phyloP scores from a whole-genome alignment of 35 echinoderm and acorn worm genomes.

The Heliocidaris tuberculata region DNA sequence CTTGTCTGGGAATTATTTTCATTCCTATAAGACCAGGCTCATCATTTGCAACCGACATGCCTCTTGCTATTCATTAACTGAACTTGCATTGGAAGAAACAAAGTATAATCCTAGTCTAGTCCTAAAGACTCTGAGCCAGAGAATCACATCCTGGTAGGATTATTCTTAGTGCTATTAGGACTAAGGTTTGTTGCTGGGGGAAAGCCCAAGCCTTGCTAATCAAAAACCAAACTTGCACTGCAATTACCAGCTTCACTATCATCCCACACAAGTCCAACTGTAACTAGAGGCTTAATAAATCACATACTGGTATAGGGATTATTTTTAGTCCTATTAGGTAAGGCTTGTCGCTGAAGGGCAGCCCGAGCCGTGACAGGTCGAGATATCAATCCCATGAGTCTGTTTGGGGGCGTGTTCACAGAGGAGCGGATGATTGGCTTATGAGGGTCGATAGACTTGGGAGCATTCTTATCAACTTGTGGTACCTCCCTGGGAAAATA shows the following conservation, averaged over 20 bases:
- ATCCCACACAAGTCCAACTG: background rate
- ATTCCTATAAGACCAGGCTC: no score
- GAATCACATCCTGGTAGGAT: no score
- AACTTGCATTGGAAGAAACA: no score
- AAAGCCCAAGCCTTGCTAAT: no score
- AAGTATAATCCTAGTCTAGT: no score
- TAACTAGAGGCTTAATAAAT: background rate
- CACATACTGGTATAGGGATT: conserved; percentile 29
- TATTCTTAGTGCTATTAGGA: no score
- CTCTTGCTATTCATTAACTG: no score
- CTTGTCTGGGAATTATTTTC: background rate
- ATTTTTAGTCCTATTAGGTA: conserved; percentile 27
- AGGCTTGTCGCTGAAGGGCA: conserved; percentile 50
- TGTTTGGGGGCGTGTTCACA: conserved; percentile 77
- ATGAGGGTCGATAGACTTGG: conserved; percentile 84
- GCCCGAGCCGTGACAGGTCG: conserved; percentile 79
- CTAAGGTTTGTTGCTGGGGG: no score
- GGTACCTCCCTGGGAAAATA: conserved; percentile 26
- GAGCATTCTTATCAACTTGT: conserved; percentile 45
- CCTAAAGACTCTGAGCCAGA: no score
- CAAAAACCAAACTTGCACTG: no score
- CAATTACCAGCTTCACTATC: background rate
- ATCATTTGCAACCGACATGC: no score
- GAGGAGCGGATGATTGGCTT: conserved; percentile 82
- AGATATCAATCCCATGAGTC: conserved; percentile 69